Evolutionary conservation across 2,113 vertebrate species (phyloP).

Genomic region (Oryctolagus cuniculus): mOryCun1.1 NC_091440.1:35758501-35759000

Average conservation of each 20-base stretch:
- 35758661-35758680: background rate
- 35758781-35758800: background rate
- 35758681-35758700: background rate
- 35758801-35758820: background rate
- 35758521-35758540: background rate
- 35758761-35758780: background rate
- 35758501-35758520: background rate
- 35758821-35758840: background rate
- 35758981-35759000: background rate
- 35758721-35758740: background rate
- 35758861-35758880: background rate
- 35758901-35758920: background rate
- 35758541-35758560: background rate
- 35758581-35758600: background rate
- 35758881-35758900: background rate
- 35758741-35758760: background rate
- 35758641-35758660: background rate
- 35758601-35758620: background rate
- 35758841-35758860: background rate
- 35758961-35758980: constrained; percentile 27
- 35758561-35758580: background rate
- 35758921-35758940: background rate
- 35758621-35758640: background rate
- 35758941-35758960: background rate
- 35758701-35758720: background rate